Evolutionary conservation across 2,888 invertebrate genomes (phyloP), one percentile per base, ranked within the genome.

Genomic region (Drosophila villosipedis): DNA sequence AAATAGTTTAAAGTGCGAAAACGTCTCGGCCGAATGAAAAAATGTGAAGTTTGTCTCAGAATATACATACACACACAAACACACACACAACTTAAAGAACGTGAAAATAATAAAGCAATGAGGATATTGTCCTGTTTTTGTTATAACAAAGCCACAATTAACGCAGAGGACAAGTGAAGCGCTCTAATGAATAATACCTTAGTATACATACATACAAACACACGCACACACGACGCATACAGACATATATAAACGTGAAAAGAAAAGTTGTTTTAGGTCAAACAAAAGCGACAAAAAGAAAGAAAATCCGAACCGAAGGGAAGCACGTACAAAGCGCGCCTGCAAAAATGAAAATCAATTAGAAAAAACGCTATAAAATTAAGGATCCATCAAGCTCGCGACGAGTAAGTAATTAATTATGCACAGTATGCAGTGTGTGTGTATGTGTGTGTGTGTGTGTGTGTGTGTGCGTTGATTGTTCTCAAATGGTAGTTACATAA

Each of bases 231-330:
- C 47, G 16, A 47, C 47, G 47, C 31, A 35, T 50, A 60, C 37
- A 37, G 35, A 22, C 58, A 31, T 47, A 60, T 31, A 28, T 58
- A 47, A 47, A 68, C 25, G 58, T 58, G 61, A 62, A 63, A 72
- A 78, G 81, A 69, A 76, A 87, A 74, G 55, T 76, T 87, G 78
- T 85, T 88, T 73, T 83, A 88, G 86, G 84, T 89, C 86, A 89
- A 86, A 78, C 74, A 85, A 89, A 83, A 89, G 78, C 68, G 37
- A 64, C 50, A 61, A 43, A 35, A 47, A 37, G 52, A 41, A 49
- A 30, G 49, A 33, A 50, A 67, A 33, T 58, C 41, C 47, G 25
- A 52, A 41, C 28, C 41, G 7, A 49, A 64, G 41, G 16, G 62
- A 39, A 35, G 50, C 35, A 35, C 19, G 19, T 12, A 50, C 49